Evolutionary conservation across 2,797 vertebrate species (phyloP), one percentile per base, ranked within the genome.

Genomic region (Spheniscus humboldti): DNA sequence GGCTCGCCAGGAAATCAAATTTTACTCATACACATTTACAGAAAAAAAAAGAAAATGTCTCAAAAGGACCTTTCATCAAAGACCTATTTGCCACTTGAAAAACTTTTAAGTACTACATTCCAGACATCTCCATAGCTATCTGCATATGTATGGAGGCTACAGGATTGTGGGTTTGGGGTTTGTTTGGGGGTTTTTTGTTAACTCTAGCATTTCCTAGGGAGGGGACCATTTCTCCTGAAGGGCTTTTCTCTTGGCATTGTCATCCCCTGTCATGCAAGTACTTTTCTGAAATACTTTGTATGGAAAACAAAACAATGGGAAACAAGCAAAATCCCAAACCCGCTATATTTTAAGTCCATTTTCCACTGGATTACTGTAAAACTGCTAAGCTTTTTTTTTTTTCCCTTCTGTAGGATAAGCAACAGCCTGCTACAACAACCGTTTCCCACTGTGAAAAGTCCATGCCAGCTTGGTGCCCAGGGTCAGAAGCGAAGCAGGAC

Each of bases 301-400:
- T 56, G 17, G 45, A 89, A 88, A 89, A 33, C 25, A 67, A 89
- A 95, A 79, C 68, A 94, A 90, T 43, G 28, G 43, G 53, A 79
- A 93, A 94, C 71, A 92, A 87, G 47, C 10, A 92, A 94, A 93
- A 77, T 91, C 84, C 56, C 48, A n/a, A 89, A 74, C 7, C 12
- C 28, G 15, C 13, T 85, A 50, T 59, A 69, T 86, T 81, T 75
- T 35, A 93, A 92, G 6, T 71, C 48, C 11, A 31, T 92, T 96
- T 96, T 91, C 57, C 22, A 95, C 75, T 18, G 23, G 24, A 86
- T 94, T 91, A 91, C 17, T 69, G 16, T 83, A 77, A 87, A 92
- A 89, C 9, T 53, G 22, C 22, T 79, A 41, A 18, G 25, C 3
- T 24, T 60, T 55, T 48, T 43, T 62, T 9, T 27, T 20, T 41